Conservation (phyloP, 2,797 vertebrate genomes). For the Crotalus adamanteus region DNA sequence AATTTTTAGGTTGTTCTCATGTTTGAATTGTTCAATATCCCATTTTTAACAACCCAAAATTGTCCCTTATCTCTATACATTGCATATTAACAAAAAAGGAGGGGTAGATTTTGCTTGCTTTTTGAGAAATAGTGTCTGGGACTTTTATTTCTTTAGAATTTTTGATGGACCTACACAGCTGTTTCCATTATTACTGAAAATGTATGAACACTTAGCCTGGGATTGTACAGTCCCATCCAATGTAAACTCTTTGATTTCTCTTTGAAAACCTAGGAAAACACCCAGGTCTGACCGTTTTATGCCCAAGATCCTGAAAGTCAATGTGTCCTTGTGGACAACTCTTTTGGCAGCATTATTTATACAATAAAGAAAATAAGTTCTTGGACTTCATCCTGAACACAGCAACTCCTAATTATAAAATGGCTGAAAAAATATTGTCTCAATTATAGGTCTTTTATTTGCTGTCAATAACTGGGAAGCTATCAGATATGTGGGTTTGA, state of each 20-base stretch:
- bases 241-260: background rate
- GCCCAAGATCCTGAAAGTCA: background rate
- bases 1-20: background rate
- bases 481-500: background rate
- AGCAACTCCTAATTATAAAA: background rate
- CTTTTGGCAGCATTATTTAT: background rate
- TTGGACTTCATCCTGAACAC: background rate
- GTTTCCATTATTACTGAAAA: background rate
- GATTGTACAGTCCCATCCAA: background rate
- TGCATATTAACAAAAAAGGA: too few relatives aligned
- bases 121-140: background rate
- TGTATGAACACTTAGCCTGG: background rate
- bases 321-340: background rate
- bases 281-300: background rate
- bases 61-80: background rate
- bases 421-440: background rate
- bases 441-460: background rate
- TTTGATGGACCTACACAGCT: background rate
- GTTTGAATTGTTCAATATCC: background rate
- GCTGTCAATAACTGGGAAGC: background rate
- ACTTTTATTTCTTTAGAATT: background rate
- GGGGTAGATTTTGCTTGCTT: background rate
- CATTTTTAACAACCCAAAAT: background rate
- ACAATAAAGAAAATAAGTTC: background rate
- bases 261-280: background rate